Base-by-base conservation (phyloP, 2,113 vertebrate genomes). In the Daubentonia madagascariensis region DNA sequence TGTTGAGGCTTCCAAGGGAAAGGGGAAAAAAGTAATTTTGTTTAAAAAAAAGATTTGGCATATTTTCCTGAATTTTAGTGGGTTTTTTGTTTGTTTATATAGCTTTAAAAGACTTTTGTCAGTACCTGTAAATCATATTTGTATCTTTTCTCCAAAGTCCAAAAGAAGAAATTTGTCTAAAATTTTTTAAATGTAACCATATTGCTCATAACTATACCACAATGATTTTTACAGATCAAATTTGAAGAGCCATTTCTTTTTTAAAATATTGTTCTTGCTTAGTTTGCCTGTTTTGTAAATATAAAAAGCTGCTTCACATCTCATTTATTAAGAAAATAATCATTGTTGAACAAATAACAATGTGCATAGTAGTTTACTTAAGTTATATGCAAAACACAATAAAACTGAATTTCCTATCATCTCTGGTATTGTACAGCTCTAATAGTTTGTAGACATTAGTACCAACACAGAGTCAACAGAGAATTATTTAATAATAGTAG, bases 301-400 rank as follows among this genome's bases (percentile, higher is more conserved):
- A 98, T 84, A 57, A 93, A 95, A 94, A 91, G 59, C 85, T 97
- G 79, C 50, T 80, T 97, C 57, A 91, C 89, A 92, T 97, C 63
- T 97, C 85, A 91, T 80, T 97, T 97, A 94, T 97, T 97, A 76
- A 94, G 78, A 96, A 96, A 96, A 86, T 75, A 96, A 65, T 95
- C 63, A 91, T 45, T 86, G 45, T 57, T 91, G 83, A 95, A 76
- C 50, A 94, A 95, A 92, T 84, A 89, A 18, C 68, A 96, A 81
- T 86, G 89, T 78, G 43, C 63, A 23, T 75, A n/a, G 94, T 97
- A 90, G n/a, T 90, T 86, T 86, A 85, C 63, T 75, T 63, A 83
- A 88, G 48, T 75, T 90, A 48, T 54, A 54, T 80, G n/a, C n/a
- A 94, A 28, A n/a, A 79, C 37, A 30, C 67, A 93, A 35, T 91